A percentile compares a stretch with the other conserved stretches of the same genome.
phyloP scores from a whole-genome alignment of 2,888 invertebrate genomes.

The Sthenelais limicola region DNA sequence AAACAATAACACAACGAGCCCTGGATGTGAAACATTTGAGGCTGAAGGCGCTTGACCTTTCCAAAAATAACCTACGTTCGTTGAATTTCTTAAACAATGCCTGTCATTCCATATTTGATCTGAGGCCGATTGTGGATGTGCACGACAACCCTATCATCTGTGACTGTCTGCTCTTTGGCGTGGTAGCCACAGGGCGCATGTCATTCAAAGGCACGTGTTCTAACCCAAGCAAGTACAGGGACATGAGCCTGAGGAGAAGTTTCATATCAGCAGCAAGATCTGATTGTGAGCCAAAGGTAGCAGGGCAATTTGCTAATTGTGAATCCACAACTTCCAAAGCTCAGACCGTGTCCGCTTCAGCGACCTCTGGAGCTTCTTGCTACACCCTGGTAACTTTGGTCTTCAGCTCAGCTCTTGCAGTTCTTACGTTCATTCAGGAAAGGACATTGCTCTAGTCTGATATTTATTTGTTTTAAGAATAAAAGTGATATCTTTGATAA shows the following conservation, averaged over 20 bases:
- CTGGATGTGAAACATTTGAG: conserved; percentile 14
- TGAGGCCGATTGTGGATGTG: conserved; percentile 4
- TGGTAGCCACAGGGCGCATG: conserved; percentile 11
- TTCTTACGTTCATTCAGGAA: no score
- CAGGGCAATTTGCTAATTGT: conserved; percentile 5
- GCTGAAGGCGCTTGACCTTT: conserved; percentile 11
- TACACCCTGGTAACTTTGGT: background rate
- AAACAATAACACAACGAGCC: conserved; percentile 11
- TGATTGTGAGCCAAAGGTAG: conserved; percentile 23
- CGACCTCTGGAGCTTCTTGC: background rate
- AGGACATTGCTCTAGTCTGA: no score
- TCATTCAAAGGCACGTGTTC: background rate
- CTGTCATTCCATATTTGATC: conserved; percentile 21
- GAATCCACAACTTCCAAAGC: conserved; percentile 5
- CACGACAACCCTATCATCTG: conserved; percentile 5
- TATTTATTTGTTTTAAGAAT: no score
- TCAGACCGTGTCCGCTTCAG: background rate
- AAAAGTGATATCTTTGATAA: no score
- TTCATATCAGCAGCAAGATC: background rate
- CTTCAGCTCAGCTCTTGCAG: no score
- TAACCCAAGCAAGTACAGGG: conserved; percentile 17
- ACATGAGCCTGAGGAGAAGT: background rate
- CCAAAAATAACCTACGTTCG: background rate
- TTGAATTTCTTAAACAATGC: conserved; percentile 18
- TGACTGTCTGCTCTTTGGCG: conserved; percentile 27